Evolutionary conservation across 2,113 vertebrate genomes (phyloP), one percentile per base, ranked within the genome.

Genomic region (Taurulus bubalis): DNA sequence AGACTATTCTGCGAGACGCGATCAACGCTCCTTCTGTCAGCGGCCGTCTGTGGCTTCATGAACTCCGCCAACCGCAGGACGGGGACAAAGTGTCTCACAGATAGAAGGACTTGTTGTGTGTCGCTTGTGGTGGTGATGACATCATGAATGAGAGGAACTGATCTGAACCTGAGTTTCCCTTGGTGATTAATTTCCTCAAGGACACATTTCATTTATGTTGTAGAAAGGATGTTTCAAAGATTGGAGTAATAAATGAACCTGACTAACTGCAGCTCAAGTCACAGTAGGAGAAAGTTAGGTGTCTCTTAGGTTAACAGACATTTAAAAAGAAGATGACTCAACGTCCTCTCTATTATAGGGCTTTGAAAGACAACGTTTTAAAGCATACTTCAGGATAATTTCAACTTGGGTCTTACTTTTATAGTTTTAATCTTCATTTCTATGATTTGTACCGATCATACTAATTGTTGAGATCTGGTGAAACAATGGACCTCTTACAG

Each of bases 1-100:
- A 90, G 95, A 95, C 94, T 94, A 96, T 97, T 95, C 87, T 73
- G 83, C 87, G 24, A 85, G 87, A 83, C 88, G 88, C 47, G 70
- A 86, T 90, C 78, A 84, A 86, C 80, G 67, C 85, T 87, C 87
- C 88, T 77, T 87, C 82, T 92, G 91, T 87, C 14, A 88, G 80
- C 82, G 18, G 85, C 87, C 68, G 90, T 90, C 92, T 86, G 87
- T 77, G 87, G 74, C 85, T 59, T 73, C 77, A 71, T 83, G 85
- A 85, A 68, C 77, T 74, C 82, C 76, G 75, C 81, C 79, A 84
- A 77, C 85, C 55, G 40, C 63, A 40, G 72, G 62, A 84, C 28
- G 26, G 49, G 73, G 83, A 94, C 94, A 95, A 92, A 92, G 90
- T 82, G 55, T 59, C 85, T 90, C 91, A 88, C 11, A 87, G 87